Conservation (phyloP, 1,140 invertebrate genomes). For the Plectus sambesii region DNA sequence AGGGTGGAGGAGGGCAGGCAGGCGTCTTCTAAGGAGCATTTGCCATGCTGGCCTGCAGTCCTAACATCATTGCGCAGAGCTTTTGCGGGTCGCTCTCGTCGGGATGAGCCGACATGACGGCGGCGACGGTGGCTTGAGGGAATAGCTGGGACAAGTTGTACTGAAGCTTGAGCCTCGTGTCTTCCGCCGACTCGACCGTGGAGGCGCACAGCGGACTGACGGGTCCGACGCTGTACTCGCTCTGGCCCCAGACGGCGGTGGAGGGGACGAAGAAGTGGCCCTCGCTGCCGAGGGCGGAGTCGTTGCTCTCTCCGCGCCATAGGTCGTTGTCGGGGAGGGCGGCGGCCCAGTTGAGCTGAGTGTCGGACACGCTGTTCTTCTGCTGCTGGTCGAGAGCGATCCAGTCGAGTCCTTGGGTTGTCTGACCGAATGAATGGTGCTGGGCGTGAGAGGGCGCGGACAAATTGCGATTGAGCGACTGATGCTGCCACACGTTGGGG, state of each 20-base stretch:
- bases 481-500: no score
- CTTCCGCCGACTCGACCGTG: slow-evolving; percentile 4
- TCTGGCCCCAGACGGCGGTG: slow-evolving; percentile 26
- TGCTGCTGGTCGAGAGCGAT: no score
- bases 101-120: slow-evolving; percentile 36
- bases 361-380: neutral
- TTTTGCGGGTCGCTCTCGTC: slow-evolving; percentile 33
- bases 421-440: no score
- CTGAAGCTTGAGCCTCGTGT: slow-evolving; percentile 8
- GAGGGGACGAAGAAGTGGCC: slow-evolving; percentile 23
- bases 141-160: slow-evolving; percentile 27
- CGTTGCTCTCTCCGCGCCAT: no score
- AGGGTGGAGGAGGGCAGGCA: no score
- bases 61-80: no score
- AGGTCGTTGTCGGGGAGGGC: no score
- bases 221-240: slow-evolving; percentile 22
- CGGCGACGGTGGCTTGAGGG: slow-evolving; percentile 26
- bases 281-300: slow-evolving; percentile 1
- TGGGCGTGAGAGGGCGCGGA: no score
- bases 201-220: slow-evolving; percentile 2
- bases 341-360: neutral
- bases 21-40: no score
- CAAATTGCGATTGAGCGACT: no score
- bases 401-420: no score
- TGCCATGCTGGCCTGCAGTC: no score